Base-by-base conservation (phyloP, 2,113 vertebrate genomes). In the Hipposideros armiger region DNA sequence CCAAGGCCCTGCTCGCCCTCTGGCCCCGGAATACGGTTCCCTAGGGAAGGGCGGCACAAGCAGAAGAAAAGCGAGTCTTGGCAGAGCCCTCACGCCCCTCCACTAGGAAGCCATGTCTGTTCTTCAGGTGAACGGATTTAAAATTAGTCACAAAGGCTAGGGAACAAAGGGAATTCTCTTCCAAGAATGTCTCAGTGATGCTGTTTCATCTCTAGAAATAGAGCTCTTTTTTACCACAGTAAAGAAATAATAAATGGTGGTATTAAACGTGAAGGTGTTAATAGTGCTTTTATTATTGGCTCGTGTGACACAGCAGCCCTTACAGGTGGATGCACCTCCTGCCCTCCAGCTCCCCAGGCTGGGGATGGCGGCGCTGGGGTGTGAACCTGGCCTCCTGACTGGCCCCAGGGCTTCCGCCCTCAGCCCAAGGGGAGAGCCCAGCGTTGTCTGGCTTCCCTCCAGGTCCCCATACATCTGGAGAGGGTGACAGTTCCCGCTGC, bases 261-360 rank as follows among this genome's bases (percentile, higher is more conserved):
- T n/a, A 0, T 77, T 8, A 22, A 1, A 2, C 0, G 0, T 22
- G 0, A 0, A 40, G 36, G 13, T 28, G 19, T 26, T 4, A 2
- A 26, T 8, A 11, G 24, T 78, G 58, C 60, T 32, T 6, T 24
- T 19, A 3, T n/a, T 16, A 28, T 0, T 28, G 28, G 40, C 47
- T 50, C 2, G 0, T 14, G 30, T 22, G 2, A 14, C 50, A 20
- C 6, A 0, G 30, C 0, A 5, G 32, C 26, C 42, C 66, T 1
- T 7, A 76, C 11, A 50, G 40, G 54, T 11, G 42, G 20, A 5
- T 1, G 16, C 56, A 1, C 56, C 69, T 40, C 56, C 47, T 3
- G 20, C 24, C 52, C 24, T 32, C 73, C 8, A 40, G 24, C 54
- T 42, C 47, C 3, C 28, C 64, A 20, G 36, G 70, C 76, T 14